These are phyloP conservation scores for Lumbricus terrestris DNA, from an alignment of 2,888 invertebrate genomes.

Conservation along the genomic window DNA sequence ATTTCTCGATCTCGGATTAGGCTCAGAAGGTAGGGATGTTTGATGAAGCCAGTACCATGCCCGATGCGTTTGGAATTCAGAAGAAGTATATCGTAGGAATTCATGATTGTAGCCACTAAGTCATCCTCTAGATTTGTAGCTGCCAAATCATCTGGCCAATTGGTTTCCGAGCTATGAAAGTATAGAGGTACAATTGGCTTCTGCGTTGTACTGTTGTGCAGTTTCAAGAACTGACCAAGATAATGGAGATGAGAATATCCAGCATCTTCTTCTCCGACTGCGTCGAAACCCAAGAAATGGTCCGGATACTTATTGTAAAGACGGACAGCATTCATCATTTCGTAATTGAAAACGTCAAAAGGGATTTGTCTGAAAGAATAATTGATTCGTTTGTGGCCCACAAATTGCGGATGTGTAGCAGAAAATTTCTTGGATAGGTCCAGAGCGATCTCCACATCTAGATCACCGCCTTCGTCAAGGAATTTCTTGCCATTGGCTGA, in stretches of 20 bases:
- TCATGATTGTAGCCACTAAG: slow-evolving; percentile 39
- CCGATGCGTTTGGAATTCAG: slow-evolving; percentile 40
- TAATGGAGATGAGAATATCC: slow-evolving; percentile 38
- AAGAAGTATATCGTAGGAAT: slow-evolving; percentile 41
- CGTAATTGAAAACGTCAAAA: not conserved
- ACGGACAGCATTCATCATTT: slow-evolving; percentile 27
- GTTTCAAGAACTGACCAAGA: slow-evolving; percentile 32
- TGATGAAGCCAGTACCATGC: slow-evolving; percentile 40
- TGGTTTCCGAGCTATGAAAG: slow-evolving; percentile 40
- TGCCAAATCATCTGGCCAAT: slow-evolving; percentile 39
- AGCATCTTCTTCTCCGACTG: slow-evolving; percentile 40
- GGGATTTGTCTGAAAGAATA: slow-evolving; percentile 13
- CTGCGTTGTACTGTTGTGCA: slow-evolving; percentile 25
- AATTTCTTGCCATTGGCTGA: not conserved
- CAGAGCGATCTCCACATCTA: slow-evolving; percentile 28
- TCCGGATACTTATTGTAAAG: slow-evolving; percentile 35
- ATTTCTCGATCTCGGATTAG: slow-evolving; percentile 33
- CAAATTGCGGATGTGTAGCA: slow-evolving; percentile 27
- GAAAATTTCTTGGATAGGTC: slow-evolving; percentile 8
- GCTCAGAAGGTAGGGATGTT: slow-evolving; percentile 39
- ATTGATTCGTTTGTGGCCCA: slow-evolving; percentile 33
- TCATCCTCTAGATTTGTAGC: slow-evolving; percentile 30
- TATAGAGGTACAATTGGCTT: slow-evolving; percentile 33
- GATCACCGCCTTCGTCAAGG: slow-evolving; percentile 10
- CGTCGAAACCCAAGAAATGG: slow-evolving; percentile 38